Conservation (phyloP, 2,113 vertebrate species). For the Indicator indicator region DNA sequence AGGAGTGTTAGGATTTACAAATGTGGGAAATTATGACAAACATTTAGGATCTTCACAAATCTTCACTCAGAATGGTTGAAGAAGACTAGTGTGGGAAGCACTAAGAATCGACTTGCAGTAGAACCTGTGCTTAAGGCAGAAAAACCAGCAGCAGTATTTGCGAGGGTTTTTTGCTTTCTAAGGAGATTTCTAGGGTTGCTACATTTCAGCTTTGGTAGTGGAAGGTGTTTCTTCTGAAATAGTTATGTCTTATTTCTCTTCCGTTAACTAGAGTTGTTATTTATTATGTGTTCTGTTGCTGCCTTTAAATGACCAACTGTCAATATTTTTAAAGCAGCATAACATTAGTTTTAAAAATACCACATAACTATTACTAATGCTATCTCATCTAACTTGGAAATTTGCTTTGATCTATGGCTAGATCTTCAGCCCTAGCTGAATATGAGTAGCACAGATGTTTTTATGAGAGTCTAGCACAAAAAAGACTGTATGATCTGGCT, state of each 20-base stretch:
- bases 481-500: background rate
- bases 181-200: background rate
- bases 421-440: background rate
- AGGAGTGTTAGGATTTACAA: background rate
- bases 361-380: background rate
- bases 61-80: background rate
- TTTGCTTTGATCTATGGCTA: background rate
- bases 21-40: background rate
- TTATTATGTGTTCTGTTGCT: background rate
- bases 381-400: background rate
- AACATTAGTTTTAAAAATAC: background rate
- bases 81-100: background rate
- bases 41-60: background rate
- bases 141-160: background rate
- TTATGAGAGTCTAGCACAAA: background rate
- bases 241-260: background rate
- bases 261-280: background rate
- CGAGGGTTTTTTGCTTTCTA: background rate
- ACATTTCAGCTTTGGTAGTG: background rate
- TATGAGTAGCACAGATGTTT: background rate
- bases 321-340: background rate
- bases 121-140: background rate
- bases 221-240: background rate
- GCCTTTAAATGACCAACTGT: background rate
- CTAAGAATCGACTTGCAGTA: background rate